Evolutionary conservation across 2,888 invertebrate genomes (phyloP), one percentile per base, ranked within the genome.

Genomic region (Apodemia mormo): DNA sequence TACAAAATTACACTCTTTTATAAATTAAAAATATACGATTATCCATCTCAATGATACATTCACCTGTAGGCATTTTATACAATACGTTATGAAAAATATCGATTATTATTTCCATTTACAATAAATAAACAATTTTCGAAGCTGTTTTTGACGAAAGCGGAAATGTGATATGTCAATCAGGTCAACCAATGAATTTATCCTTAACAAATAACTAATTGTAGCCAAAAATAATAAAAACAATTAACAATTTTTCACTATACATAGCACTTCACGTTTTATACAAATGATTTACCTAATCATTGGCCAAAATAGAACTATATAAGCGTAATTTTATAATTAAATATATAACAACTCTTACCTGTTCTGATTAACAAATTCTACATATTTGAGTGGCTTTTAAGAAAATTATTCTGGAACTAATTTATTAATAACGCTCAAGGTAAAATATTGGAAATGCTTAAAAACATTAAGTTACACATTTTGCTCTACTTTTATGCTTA

Each of bases 1-100:
- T 90, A 89, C 82, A 89, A 89, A 88, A 88, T 88, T 86, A 86
- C 83, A 79, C 79, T 79, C 76, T 77, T 76, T 77, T 78, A 76
- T 76, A 74, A 78, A 76, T 81, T 80, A 80, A 82, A 83, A 82
- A 82, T 80, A 79, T 80, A 79, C 72, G 73, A 74, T 76, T 73
- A 76, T 74, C 78, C 77, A 78, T 74, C 75, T 73, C 77, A 76
- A 81, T 77, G 80, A 76, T 76, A 79, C 76, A 75, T 82, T 61
- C 58, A 30, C 30, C 30, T 29, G 58, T 30, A 85, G 81, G 79
- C 82, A 78, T 79, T 75, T 70, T 77, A 71, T 78, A 77, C 77
- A 80, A 75, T 73, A 78, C 75, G 70, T 72, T 45, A 45, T 72
- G 64, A 43, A 58, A 65, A 61, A 61, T 66, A 68, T 61, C 61